Conservation (phyloP, 1,140 invertebrate species). For the Acyrthosiphon pisum region DNA sequence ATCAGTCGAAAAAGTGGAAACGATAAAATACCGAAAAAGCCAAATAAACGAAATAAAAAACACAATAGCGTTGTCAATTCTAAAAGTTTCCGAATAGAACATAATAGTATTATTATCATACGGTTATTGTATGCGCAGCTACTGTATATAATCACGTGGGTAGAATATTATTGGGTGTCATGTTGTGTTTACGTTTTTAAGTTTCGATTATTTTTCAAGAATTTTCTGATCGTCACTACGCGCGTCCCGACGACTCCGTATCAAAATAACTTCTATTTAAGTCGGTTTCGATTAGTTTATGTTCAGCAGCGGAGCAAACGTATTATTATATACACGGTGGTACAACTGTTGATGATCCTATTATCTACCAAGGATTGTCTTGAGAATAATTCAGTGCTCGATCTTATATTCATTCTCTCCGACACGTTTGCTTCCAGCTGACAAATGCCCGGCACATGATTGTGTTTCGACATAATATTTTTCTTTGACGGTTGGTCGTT, state of each 20-base stretch:
- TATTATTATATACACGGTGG: neutral
- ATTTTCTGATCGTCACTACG: neutral
- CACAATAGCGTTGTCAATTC: too few species aligned
- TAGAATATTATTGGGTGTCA: neutral
- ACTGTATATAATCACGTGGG: too few species aligned
- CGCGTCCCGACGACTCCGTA: neutral
- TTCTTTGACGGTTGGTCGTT: neutral
- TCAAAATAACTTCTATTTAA: neutral
- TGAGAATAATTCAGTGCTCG: neutral
- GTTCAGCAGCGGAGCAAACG: too few species aligned
- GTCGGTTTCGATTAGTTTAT: neutral
- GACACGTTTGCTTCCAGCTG: neutral
- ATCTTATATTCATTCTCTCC: neutral
- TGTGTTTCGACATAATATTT: neutral
- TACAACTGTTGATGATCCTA: neutral
- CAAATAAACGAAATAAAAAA: too few species aligned
- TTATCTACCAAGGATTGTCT: neutral
- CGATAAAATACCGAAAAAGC: too few species aligned
- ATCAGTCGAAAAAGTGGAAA: too few species aligned
- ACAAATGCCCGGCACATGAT: neutral
- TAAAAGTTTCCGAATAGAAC: neutral
- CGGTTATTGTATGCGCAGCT: too few species aligned
- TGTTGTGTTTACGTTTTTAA: too few species aligned
- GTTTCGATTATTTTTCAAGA: neutral
- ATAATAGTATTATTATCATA: neutral